These are phyloP conservation scores for Cathartes aura DNA, from an alignment of 2,113 vertebrate species.

Conservation along the genomic window DNA sequence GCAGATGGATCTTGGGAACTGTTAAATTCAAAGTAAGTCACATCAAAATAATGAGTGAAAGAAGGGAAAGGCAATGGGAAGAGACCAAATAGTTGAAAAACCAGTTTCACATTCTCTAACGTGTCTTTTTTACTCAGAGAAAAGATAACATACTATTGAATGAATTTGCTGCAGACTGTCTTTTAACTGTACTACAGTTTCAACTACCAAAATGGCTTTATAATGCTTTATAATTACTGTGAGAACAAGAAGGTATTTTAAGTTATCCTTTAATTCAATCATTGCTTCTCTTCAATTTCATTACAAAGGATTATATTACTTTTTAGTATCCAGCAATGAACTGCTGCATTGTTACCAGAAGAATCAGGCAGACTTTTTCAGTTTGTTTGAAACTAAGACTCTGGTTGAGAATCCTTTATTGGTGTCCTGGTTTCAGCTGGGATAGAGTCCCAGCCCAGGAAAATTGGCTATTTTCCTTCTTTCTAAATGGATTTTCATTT, in stretches of 20 bases:
- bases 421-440: no score
- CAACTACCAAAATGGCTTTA: neutral
- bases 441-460: no score
- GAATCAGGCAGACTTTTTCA: neutral
- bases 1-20: slow-evolving; percentile 77
- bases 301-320: neutral
- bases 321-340: neutral
- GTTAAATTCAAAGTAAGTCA: slow-evolving; percentile 79
- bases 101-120: neutral
- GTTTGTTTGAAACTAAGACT: neutral
- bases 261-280: neutral
- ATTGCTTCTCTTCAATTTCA: neutral
- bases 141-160: neutral
- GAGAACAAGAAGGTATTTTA: neutral
- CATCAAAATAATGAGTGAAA: neutral
- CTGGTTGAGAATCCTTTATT: neutral
- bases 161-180: neutral
- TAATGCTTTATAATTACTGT: neutral
- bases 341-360: neutral
- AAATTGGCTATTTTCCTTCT: neutral
- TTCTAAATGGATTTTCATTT: neutral
- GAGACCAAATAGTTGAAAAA: neutral
- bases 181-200: neutral
- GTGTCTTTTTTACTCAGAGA: neutral
- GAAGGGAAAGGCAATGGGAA: neutral